These are phyloP conservation scores for Nannospalax galili DNA, from an alignment of 2,113 vertebrate genomes.

Conservation along the genomic window DNA sequence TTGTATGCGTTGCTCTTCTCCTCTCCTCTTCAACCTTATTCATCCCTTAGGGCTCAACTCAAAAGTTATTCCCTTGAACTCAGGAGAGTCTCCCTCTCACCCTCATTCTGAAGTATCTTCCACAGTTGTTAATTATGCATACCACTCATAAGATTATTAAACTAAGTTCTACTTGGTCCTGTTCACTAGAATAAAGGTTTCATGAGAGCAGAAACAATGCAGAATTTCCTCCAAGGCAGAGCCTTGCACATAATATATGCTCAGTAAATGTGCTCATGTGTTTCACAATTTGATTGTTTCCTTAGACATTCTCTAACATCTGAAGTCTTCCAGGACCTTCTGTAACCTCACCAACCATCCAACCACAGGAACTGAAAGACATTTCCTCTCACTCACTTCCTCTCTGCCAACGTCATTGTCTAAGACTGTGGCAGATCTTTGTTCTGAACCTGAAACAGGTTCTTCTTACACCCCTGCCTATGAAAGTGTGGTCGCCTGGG, in stretches of 20 bases:
- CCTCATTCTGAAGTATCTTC: not conserved
- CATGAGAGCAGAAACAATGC: not conserved
- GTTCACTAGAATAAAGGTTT: not conserved
- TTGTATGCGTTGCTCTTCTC: not conserved
- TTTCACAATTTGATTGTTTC: slow-evolving; percentile 14
- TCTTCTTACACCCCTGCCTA: not conserved
- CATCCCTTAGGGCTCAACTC: not conserved
- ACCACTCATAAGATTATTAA: not conserved
- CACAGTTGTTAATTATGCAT: not conserved
- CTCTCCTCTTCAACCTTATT: not conserved
- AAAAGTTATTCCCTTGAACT: not conserved
- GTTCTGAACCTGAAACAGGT: not conserved
- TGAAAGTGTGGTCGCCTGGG: not conserved
- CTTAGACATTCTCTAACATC: not conserved
- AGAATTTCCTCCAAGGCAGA: not conserved
- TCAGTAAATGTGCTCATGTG: not conserved
- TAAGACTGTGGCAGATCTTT: not conserved
- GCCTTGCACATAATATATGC: not conserved
- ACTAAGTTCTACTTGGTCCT: not conserved
- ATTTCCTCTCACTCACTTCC: not conserved
- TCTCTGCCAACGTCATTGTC: not conserved
- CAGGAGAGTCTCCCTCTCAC: not conserved
- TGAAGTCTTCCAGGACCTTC: not conserved
- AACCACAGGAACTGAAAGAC: not conserved
- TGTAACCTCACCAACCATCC: not conserved